Evolutionary conservation across 2,888 invertebrate species (phyloP).

Genomic region (Palloptera scutellata): DNA sequence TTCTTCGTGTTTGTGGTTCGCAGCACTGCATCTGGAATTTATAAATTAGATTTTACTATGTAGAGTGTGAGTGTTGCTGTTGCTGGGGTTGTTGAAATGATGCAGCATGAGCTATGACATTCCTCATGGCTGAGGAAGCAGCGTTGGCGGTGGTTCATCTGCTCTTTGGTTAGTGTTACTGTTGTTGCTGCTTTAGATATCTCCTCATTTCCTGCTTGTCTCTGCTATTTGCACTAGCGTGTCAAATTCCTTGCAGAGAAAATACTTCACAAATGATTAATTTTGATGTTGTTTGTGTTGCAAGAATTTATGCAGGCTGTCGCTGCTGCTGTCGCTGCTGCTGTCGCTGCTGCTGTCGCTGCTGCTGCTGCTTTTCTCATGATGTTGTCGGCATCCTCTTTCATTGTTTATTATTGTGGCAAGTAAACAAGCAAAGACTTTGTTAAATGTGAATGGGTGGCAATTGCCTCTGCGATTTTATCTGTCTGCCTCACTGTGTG

Average conservation of each 20-base stretch:
- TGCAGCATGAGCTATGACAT: constrained; percentile 16
- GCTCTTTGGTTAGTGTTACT: no score
- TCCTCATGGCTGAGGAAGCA: background rate
- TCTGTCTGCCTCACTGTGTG: background rate
- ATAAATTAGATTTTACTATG: constrained; percentile 8
- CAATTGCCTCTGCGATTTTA: background rate
- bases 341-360: background rate
- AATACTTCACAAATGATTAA: constrained; percentile 4
- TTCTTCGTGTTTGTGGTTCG: no score
- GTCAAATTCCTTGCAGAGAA: background rate
- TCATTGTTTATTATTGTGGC: background rate
- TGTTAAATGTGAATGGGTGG: background rate
- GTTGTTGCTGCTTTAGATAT: no score
- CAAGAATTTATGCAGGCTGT: background rate
- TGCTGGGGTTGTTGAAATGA: background rate
- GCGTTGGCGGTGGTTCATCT: no score
- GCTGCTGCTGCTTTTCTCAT: background rate
- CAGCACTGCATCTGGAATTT: background rate
- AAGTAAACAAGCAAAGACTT: background rate
- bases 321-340: background rate
- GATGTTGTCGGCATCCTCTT: no score
- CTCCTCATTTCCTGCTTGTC: constrained; percentile 1
- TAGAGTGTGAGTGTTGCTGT: constrained; percentile 1
- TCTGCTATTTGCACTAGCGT: background rate
- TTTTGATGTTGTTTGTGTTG: background rate